Evolutionary conservation across 1,140 invertebrate genomes (phyloP).

Genomic region (Ips nitidus): DNA sequence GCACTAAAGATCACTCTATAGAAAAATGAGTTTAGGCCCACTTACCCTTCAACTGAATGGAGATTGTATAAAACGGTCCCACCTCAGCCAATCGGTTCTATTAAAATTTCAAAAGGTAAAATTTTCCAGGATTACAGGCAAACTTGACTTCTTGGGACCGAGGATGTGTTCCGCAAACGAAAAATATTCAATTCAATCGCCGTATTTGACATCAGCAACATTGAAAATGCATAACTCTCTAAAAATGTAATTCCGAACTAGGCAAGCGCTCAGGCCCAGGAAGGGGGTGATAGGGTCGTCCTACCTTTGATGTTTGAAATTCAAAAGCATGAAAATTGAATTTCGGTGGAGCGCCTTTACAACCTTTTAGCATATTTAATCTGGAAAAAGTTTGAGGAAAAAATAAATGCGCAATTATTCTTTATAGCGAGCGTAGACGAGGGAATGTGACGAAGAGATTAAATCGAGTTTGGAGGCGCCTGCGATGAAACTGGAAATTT

Average conservation of each 20-base stretch:
- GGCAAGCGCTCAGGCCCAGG: constrained; percentile 22
- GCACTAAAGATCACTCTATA: no score
- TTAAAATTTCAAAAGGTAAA: no score
- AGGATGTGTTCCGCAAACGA: constrained; percentile 6
- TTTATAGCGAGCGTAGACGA: constrained; percentile 29
- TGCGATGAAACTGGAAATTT: constrained; percentile 23
- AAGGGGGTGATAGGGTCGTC: constrained; percentile 42
- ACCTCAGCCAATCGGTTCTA: no score
- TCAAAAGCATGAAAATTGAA: constrained; percentile 47
- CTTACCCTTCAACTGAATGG: no score
- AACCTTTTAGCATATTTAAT: constrained; percentile 48
- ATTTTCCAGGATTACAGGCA: no score
- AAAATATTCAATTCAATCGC: constrained; percentile 42
- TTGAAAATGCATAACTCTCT: constrained; percentile 43
- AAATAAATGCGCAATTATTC: constrained; percentile 47
- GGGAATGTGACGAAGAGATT: constrained; percentile 33
- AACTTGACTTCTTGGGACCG: not conserved
- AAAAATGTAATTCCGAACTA: constrained; percentile 41
- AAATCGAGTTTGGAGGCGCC: constrained; percentile 40
- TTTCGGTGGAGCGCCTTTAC: constrained; percentile 44
- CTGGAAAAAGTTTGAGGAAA: constrained; percentile 43
- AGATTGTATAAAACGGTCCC: no score
- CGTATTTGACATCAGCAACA: constrained; percentile 40
- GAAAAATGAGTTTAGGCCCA: no score
- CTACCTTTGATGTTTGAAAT: constrained; percentile 47